Base-by-base conservation (phyloP, 2,113 vertebrate genomes). In the Nothobranchius kuhntae region DNA sequence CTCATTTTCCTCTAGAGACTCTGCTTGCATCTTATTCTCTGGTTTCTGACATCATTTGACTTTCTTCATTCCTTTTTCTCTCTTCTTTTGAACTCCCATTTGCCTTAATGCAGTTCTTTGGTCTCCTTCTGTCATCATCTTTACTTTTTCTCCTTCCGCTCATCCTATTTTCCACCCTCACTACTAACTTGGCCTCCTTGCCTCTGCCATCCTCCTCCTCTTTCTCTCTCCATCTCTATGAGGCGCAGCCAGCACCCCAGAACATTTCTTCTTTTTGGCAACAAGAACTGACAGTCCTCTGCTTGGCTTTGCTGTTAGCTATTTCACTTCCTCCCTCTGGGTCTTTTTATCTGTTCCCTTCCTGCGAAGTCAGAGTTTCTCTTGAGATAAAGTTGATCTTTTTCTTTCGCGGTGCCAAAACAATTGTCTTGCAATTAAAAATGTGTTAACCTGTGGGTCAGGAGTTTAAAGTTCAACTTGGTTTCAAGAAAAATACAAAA, bases 201-300 rank as follows among this genome's bases (percentile, higher is more conserved):
- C 60, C 73, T 82, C 69, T 77, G 57, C 72, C 57, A 74, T 68
- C 60, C 70, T 59, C 42, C 54, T 53, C 52, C 38, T n/a, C 50
- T 42, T 35, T 57, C 9, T 8, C 64, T 52, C 53, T 55, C 75
- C 65, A 69, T 72, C 68, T 64, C 77, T 85, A 77, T 85, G 86
- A 86, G 81, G 78, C 79, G 57, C 61, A 78, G 81, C 78, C 82
- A 85, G 73, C 66, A 55, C 73, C 65, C 2, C 38, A 73, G 77
- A 77, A 70, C 68, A 70, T 82, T 80, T 83, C 72, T 74, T 75
- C 67, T 80, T 84, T 81, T 68, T 71, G 65, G 82, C 48, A 71
- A 80, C 73, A 78, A 58, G 69, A 82, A 70, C 67, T 72, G 83
- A 83, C 87, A 86, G 73, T 72, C 61, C 71, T 69, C 81, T 80